These are phyloP conservation scores for Sycophila texana DNA, from an alignment of 2,888 invertebrate species.

Conservation along the genomic window DNA sequence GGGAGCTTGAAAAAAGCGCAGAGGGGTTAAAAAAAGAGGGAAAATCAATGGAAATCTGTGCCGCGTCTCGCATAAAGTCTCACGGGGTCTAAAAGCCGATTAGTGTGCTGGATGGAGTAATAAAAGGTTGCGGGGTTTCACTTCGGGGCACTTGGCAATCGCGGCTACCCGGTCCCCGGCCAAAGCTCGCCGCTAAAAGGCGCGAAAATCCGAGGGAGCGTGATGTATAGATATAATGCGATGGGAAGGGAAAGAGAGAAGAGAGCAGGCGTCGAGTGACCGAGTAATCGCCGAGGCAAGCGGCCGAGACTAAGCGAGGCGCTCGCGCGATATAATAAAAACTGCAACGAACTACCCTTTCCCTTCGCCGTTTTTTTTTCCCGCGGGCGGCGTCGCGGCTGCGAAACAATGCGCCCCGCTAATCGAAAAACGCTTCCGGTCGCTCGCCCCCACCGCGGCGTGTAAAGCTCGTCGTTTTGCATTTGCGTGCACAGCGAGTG, in stretches of 20 bases:
- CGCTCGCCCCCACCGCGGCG: background rate
- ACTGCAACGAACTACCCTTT: slow-evolving; percentile 41
- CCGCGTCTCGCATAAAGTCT: slow-evolving; percentile 50
- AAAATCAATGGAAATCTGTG: slow-evolving; percentile 56
- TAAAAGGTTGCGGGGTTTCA: slow-evolving; percentile 50
- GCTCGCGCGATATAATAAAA: slow-evolving; percentile 43
- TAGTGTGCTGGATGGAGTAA: slow-evolving; percentile 53
- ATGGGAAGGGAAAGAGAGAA: background rate
- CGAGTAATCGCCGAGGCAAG: background rate
- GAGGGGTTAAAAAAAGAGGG: slow-evolving; percentile 15
- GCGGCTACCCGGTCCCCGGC: background rate
- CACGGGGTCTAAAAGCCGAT: slow-evolving; percentile 55
- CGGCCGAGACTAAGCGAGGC: slow-evolving; percentile 29
- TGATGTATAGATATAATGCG: background rate
- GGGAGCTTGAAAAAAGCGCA: background rate
- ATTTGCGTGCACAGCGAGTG: slow-evolving; percentile 43
- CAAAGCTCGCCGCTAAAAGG: slow-evolving; percentile 30
- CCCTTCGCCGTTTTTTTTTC: slow-evolving; percentile 1
- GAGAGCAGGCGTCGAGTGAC: background rate
- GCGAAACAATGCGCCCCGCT: slow-evolving; percentile 36
- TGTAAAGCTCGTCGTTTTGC: slow-evolving; percentile 50
- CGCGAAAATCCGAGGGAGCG: slow-evolving; percentile 48
- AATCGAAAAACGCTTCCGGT: slow-evolving; percentile 43
- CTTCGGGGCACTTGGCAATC: slow-evolving; percentile 38
- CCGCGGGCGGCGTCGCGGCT: background rate